Percentiles rank a stretch among this genome's conserved stretches.
Conservation (phyloP, 2,113 vertebrate species). For the Grammomys surdaster region DNA sequence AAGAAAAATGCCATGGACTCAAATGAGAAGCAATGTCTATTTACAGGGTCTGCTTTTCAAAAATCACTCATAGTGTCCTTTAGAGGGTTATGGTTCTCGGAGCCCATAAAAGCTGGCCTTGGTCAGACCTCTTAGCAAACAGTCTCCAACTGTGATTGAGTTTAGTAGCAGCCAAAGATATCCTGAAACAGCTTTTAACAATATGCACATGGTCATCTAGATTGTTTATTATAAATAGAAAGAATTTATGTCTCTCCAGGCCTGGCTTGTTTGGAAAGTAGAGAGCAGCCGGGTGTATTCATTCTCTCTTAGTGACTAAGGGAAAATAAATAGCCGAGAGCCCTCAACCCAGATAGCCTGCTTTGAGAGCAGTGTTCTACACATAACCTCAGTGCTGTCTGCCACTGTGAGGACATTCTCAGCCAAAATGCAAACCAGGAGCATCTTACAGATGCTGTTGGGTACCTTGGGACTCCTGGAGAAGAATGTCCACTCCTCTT, state of each 20-base stretch:
- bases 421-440: background rate
- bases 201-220: background rate
- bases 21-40: slow-evolving; percentile 49
- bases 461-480: background rate
- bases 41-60: slow-evolving; percentile 38
- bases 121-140: background rate
- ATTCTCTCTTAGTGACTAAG: background rate
- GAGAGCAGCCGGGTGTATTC: background rate
- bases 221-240: slow-evolving; percentile 49
- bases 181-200: slow-evolving; percentile 25
- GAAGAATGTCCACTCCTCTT: background rate
- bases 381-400: background rate
- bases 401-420: background rate
- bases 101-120: background rate
- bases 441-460: background rate
- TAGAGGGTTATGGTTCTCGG: slow-evolving; percentile 33
- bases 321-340: background rate
- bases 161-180: background rate
- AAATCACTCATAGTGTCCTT: slow-evolving; percentile 38
- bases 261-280: background rate
- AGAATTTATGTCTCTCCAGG: background rate
- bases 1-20: background rate
- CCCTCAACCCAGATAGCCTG: background rate
- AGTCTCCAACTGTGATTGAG: background rate
- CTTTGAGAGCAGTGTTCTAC: background rate